Evolutionary conservation across 2,113 vertebrate species (phyloP), one percentile per base, ranked within the genome.

Genomic region (Otis tarda): DNA sequence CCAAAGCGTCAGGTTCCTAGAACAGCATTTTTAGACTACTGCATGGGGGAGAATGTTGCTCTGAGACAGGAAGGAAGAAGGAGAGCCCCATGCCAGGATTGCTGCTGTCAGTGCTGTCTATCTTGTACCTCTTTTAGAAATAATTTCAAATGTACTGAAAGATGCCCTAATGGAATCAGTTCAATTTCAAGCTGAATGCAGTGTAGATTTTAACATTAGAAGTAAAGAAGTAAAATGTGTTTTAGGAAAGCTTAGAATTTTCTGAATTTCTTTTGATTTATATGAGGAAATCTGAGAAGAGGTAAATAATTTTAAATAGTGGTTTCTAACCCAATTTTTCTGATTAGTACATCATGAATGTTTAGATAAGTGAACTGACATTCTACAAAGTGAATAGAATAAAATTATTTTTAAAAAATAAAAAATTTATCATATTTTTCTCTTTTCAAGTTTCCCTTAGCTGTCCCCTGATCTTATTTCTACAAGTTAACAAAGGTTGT

Each of bases 341-440:
- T 19, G 43, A 28, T 63, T 33, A 56, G 10, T 30, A 25, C 4
- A 2, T 65, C 9, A 7, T 9, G 37, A 81, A 22, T 8, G 37
- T 25, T 74, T 57, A 77, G 21, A 2, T 50, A 50, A 57, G 14
- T 28, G 21, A 70, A 33, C 7, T 59, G 20, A 0, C 35, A 89
- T 50, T 67, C 41, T n/a, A 22, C 7, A 28, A 63, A 17, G 28
- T 53, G 33, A 89, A 37, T 8, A 41, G 14, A 61, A 65, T 15
- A 2, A 73, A 92, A 39, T 69, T 37, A 9, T 33, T 90, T 18
- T 3, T 3, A 27, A 41, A 39, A 43, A 41, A 28, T 31, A 50
- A 52, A 52, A 78, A 64, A 47, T 12, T 3, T 25, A 35, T 45
- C 0, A 1, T 0, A 2, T 12, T 55, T 65, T 82, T 68, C 3